Conservation (phyloP, 2,797 vertebrate species). For the Cirrhinus molitorella region DNA sequence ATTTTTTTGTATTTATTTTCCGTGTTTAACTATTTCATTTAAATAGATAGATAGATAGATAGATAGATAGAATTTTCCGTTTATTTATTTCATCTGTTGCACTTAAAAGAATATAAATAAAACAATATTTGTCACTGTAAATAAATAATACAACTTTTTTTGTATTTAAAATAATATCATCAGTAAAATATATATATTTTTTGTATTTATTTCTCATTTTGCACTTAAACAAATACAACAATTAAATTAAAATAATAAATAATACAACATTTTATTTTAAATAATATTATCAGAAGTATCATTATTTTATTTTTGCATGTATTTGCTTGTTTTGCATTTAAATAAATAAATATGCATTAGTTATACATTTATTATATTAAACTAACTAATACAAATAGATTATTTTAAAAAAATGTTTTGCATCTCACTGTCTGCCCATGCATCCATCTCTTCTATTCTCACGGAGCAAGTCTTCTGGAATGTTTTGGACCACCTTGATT, state of each 20-base stretch:
- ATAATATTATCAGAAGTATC: too few relatives aligned
- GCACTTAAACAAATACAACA: not conserved
- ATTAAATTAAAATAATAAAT: too few relatives aligned
- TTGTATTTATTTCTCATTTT: not conserved
- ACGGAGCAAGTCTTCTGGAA: constrained; percentile 28
- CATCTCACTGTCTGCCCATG: not conserved
- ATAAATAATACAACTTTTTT: not conserved
- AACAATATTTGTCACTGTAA: not conserved
- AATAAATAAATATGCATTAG: too few relatives aligned
- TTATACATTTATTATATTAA: too few relatives aligned
- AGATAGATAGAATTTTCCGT: too few relatives aligned
- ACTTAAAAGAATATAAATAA: not conserved
- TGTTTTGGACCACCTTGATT: constrained; percentile 49
- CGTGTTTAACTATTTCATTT: too few relatives aligned
- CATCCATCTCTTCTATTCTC: constrained; percentile 14
- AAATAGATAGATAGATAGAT: too few relatives aligned
- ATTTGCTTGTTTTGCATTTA: too few relatives aligned
- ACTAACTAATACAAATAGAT: too few relatives aligned
- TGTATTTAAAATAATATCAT: not conserved
- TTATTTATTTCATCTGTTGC: not conserved
- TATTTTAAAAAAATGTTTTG: not conserved
- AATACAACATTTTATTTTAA: too few relatives aligned
- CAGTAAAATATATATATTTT: not conserved
- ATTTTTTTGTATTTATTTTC: too few relatives aligned
- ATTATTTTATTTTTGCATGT: too few relatives aligned